phyloP scores from a whole-genome alignment of 2,113 vertebrate genomes.

The Sialia sialis region DNA sequence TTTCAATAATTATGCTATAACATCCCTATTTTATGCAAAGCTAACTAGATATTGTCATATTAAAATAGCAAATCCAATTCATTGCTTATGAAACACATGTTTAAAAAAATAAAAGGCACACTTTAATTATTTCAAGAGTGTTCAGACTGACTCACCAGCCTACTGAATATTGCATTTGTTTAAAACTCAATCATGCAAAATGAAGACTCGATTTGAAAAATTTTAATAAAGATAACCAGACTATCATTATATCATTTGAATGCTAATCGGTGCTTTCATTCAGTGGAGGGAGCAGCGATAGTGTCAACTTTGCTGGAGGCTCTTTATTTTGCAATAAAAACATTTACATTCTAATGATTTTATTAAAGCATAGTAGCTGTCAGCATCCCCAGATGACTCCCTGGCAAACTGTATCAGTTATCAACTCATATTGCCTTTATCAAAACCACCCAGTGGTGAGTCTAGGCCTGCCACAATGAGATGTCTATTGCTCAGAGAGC shows the following conservation, averaged over 20 bases:
- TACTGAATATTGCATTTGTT: conserved; percentile 99
- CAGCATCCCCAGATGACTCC: conserved; percentile 88
- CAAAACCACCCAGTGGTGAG: conserved; percentile 94
- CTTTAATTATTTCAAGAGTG: conserved; percentile 97
- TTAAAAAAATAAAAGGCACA: conserved; percentile 89
- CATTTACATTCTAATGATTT: conserved; percentile 99
- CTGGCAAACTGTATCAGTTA: conserved; percentile 98
- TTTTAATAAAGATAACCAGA: conserved; percentile 99
- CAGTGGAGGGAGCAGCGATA: conserved; percentile 83
- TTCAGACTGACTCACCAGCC: conserved; percentile 81
- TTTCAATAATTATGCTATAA: conserved; percentile 98
- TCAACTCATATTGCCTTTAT: conserved; percentile 99
- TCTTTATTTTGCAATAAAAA: conserved; percentile 99
- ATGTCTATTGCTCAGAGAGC: conserved; percentile 90
- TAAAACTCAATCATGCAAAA: conserved; percentile 99
- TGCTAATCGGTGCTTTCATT: conserved; percentile 97
- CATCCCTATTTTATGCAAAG: conserved; percentile 93
- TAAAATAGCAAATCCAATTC: conserved; percentile 98
- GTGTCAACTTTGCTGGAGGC: conserved; percentile 97
- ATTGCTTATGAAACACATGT: conserved; percentile 98
- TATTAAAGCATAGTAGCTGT: conserved; percentile 98
- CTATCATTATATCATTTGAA: conserved; percentile 99
- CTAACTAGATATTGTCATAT: conserved; percentile 95
- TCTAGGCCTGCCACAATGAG: conserved; percentile 91
- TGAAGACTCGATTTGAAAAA: conserved; percentile 99